phyloP scores from a whole-genome alignment of 2,888 invertebrate genomes.

The Drosophila mimica region DNA sequence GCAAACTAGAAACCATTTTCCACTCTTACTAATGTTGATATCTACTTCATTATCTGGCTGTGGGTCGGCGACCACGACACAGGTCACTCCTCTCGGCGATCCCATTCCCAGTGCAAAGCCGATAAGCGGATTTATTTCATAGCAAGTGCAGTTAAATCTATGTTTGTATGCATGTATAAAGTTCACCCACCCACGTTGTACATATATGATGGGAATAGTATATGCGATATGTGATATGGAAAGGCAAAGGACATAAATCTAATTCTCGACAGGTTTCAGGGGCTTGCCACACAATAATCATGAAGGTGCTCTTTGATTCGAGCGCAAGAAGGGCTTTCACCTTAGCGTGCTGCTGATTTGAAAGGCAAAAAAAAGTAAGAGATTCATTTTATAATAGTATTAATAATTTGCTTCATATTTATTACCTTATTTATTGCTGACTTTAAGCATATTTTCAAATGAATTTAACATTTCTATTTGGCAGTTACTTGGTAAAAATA shows the following conservation, averaged over 20 bases:
- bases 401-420: not conserved
- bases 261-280: slow-evolving; percentile 28
- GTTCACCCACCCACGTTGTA: slow-evolving; percentile 4
- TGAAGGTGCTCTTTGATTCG: not conserved
- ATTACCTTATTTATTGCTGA: not conserved
- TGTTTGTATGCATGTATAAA: slow-evolving; percentile 1
- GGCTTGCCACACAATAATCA: slow-evolving; percentile 17
- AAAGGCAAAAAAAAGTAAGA: not conserved
- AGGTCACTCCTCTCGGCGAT: slow-evolving; percentile 28
- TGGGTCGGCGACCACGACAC: slow-evolving; percentile 27
- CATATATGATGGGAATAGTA: slow-evolving; percentile 13
- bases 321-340: slow-evolving; percentile 2
- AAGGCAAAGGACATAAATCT: slow-evolving; percentile 27
- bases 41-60: slow-evolving; percentile 50
- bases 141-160: slow-evolving; percentile 38
- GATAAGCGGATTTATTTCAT: slow-evolving; percentile 79
- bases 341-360: not conserved
- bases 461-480: not conserved
- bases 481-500: not conserved
- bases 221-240: slow-evolving; percentile 19
- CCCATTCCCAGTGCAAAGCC: slow-evolving; percentile 46
- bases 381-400: not conserved
- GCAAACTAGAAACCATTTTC: slow-evolving; percentile 4
- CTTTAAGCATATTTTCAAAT: not conserved
- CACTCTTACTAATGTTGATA: slow-evolving; percentile 17